Conservation (phyloP, 2,797 vertebrate species). For the Triplophysa bombifrons region DNA sequence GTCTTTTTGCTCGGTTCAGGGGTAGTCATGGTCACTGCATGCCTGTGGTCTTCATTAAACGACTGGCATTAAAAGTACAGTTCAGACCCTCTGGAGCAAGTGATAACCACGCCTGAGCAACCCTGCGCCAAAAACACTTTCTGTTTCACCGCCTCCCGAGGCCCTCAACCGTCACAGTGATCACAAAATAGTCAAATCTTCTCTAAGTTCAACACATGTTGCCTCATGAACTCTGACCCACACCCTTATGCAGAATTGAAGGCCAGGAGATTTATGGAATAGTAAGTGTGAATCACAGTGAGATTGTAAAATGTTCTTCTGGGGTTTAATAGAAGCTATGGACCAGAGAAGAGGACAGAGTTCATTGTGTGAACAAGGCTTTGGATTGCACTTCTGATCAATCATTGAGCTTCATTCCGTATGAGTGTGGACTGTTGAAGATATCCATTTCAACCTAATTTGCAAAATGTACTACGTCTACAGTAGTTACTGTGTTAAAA, state of each 20-base stretch:
- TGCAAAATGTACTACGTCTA: not conserved
- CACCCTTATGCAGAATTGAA: slow-evolving; percentile 67
- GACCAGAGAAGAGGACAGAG: slow-evolving; percentile 31
- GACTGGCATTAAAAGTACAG: slow-evolving; percentile 41
- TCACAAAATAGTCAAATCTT: slow-evolving; percentile 28
- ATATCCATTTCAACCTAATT: not conserved
- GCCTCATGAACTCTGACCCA: slow-evolving; percentile 71
- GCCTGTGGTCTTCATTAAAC: slow-evolving; percentile 57
- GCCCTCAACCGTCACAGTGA: slow-evolving; percentile 12
- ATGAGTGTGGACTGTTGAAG: slow-evolving; percentile 3
- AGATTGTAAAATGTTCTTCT: slow-evolving; percentile 52
- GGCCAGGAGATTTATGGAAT: slow-evolving; percentile 72
- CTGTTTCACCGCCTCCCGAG: slow-evolving; percentile 23
- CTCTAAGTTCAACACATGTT: slow-evolving; percentile 34
- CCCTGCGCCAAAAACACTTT: slow-evolving; percentile 27
- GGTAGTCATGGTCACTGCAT: slow-evolving; percentile 55
- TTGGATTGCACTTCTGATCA: slow-evolving; percentile 45
- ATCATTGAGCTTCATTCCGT: slow-evolving; percentile 23
- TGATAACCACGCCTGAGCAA: slow-evolving; percentile 58
- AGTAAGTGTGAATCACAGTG: slow-evolving; percentile 62
- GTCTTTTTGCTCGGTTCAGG: slow-evolving; percentile 21
- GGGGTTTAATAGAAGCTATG: slow-evolving; percentile 44
- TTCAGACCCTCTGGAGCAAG: slow-evolving; percentile 42
- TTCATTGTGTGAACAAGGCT: slow-evolving; percentile 35
- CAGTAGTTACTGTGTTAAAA: not conserved